Conservation (phyloP, 2,113 vertebrate species). For the Chaetodon trifascialis region DNA sequence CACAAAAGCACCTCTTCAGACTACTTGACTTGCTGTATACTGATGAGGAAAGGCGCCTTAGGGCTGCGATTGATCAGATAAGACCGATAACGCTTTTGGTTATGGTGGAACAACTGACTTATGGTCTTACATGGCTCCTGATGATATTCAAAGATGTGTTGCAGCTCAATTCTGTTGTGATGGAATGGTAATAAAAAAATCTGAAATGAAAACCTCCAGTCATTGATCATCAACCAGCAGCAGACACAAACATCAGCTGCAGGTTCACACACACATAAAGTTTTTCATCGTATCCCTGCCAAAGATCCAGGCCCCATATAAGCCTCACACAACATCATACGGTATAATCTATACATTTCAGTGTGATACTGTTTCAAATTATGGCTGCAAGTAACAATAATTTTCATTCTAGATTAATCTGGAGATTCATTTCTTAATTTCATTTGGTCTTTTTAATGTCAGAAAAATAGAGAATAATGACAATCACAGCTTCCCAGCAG, state of each 20-base stretch:
- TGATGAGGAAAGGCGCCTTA: conserved; percentile 29
- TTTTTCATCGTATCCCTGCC: neutral
- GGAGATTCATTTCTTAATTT: neutral
- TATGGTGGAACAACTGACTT: neutral
- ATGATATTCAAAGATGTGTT: neutral
- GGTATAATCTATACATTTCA: neutral
- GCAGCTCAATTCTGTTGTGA: neutral
- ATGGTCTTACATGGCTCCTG: neutral
- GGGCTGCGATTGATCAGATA: conserved; percentile 20
- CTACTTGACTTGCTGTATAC: conserved; percentile 24
- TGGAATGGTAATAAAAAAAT: neutral
- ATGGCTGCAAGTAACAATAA: neutral
- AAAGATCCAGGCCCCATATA: neutral
- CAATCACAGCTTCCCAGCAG: neutral
- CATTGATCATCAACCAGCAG: neutral
- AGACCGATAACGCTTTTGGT: neutral
- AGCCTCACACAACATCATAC: neutral
- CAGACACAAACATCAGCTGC: neutral
- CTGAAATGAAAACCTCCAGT: neutral
- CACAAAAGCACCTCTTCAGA: conserved; percentile 75
- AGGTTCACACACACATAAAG: neutral
- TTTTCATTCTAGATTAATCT: neutral
- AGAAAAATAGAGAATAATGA: neutral
- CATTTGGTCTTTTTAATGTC: neutral
- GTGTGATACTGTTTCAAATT: neutral